Evolutionary conservation across 1,140 invertebrate genomes (phyloP), one percentile per base, ranked within the genome.

Genomic region (Euura lappo): DNA sequence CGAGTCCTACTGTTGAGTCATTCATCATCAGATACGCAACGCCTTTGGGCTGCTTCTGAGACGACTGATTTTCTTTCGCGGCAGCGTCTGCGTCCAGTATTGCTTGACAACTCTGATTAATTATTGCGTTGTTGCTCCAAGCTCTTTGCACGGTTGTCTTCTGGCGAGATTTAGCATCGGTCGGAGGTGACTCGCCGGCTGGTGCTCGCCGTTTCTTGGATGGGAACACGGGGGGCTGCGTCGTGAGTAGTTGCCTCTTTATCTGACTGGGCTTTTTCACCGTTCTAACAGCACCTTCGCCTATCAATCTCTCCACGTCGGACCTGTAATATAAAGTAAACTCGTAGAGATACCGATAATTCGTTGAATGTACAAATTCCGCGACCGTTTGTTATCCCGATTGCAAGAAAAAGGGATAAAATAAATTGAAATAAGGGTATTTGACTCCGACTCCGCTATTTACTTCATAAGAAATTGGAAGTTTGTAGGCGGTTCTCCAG

Each of bases 401-500:
- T 28, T 64, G 13, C 60, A 64, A 10, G 13, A 64, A 10, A 64
- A 10, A 10, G 60, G 13, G 8, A 64, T 10, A 69, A 2, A 74
- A 73, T 60, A 13, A 69, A 71, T 65, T 68, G 45, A 51, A 74
- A 76, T 74, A 68, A 68, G 11, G 43, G 11, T 28, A 28, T 28
- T 28, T 1, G 28, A 28, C 28, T 10, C 1, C 2, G 11, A 10
- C 43, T 13, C 8, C 28, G 2, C 8, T 69, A 70, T 76, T 75
- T 79, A 84, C 83, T 85, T 86, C 79, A 86, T 82, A 4, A 87
- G 79, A 79, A 87, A 87, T 73, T 87, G 82, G 70, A 88, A 88
- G 75, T 84, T 81, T 11, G 79, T 85, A 10, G 87, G 87, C 7
- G 86, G 85, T 66, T 83, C 78, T 11, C 85, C 86, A 13, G 85